Percentiles rank a stretch among this genome's conserved stretches.
phyloP scores from a whole-genome alignment of 2,113 vertebrate genomes.

The Gasterosteus nipponicus region DNA sequence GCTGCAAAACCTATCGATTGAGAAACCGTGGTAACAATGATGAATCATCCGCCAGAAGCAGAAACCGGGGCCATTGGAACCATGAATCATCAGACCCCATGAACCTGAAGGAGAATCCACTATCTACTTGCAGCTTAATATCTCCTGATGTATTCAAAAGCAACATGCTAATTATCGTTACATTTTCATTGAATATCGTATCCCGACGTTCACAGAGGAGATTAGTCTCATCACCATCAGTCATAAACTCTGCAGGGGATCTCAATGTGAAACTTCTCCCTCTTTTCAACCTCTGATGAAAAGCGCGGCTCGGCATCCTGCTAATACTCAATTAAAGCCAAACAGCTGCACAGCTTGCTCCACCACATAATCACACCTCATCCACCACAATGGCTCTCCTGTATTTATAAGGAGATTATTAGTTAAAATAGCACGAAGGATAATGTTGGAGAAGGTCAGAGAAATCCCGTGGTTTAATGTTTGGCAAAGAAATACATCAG shows the following conservation, averaged over 20 bases:
- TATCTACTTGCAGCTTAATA: constrained; percentile 16
- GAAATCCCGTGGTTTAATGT: constrained; percentile 13
- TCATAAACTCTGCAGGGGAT: constrained; percentile 50
- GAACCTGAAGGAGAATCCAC: constrained; percentile 29
- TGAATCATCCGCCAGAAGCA: constrained; percentile 4
- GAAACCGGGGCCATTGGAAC: constrained; percentile 21
- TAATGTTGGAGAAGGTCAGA: constrained; percentile 39
- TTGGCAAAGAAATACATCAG: neutral
- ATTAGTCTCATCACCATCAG: constrained; percentile 49
- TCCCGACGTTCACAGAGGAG: constrained; percentile 38
- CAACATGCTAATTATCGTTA: constrained; percentile 46
- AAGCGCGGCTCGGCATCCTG: constrained; percentile 57
- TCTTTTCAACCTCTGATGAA: constrained; percentile 58
- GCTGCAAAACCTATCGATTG: neutral
- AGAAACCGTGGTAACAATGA: neutral
- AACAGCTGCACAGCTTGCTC: constrained; percentile 62
- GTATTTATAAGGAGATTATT: constrained; percentile 46
- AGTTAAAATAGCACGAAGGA: constrained; percentile 35
- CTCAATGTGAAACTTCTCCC: constrained; percentile 48
- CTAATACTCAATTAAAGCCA: constrained; percentile 74
- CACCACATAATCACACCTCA: constrained; percentile 54
- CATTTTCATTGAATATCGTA: constrained; percentile 51
- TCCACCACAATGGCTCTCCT: constrained; percentile 51
- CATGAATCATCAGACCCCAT: neutral
- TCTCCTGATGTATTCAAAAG: constrained; percentile 39